Percentiles rank a stretch among this genome's conserved stretches.
These are phyloP conservation scores for Flabesymbios commensalis DNA, from an alignment of 2,888 invertebrate species.

Conservation along the genomic window DNA sequence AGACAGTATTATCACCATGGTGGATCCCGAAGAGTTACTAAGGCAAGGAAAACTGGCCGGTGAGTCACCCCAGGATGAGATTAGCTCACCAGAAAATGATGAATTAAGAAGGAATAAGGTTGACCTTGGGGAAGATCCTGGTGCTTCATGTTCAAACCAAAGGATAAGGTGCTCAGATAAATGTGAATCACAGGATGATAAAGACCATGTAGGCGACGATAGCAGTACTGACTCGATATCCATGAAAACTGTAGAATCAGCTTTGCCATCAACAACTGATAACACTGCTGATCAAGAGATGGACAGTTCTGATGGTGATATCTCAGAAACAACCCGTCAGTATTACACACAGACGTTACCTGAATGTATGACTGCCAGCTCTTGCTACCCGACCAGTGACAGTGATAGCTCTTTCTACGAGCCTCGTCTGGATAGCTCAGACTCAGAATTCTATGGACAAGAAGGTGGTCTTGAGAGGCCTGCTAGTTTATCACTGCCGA, in stretches of 20 bases:
- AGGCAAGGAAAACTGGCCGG: background rate
- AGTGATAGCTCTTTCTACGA: conserved; percentile 1
- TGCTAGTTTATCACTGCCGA: conserved; percentile 28
- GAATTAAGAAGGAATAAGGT: background rate
- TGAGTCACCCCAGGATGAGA: background rate
- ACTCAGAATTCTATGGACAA: background rate
- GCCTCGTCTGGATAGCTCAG: background rate
- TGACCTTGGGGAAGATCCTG: background rate
- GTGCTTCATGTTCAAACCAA: too few species aligned
- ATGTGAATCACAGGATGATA: background rate
- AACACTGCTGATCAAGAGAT: background rate
- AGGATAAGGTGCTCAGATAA: background rate
- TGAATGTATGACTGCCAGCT: too few species aligned
- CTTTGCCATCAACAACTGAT: too few species aligned
- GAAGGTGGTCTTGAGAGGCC: conserved; percentile 11
- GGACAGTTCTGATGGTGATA: background rate
- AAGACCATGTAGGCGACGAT: background rate
- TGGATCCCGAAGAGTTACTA: background rate
- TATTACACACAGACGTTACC: too few species aligned
- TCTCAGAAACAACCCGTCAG: background rate
- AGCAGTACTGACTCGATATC: background rate
- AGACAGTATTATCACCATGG: too few species aligned
- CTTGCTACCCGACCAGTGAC: background rate
- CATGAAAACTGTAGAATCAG: background rate
- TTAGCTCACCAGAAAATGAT: background rate